These are phyloP conservation scores for Xestia sexstrigata DNA, from an alignment of 2,888 invertebrate species.

Conservation along the genomic window DNA sequence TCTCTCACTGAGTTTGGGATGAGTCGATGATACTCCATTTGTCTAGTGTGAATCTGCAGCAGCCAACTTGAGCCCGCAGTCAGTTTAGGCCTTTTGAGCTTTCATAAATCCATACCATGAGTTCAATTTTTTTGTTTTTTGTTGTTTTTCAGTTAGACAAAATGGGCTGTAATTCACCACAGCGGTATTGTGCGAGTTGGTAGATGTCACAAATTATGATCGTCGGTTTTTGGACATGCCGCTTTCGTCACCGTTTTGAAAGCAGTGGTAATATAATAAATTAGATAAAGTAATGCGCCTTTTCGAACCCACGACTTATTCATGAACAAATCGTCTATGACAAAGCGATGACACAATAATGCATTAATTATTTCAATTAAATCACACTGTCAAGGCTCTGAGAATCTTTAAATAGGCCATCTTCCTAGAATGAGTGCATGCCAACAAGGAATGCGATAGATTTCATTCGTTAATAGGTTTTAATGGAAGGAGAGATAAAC, in stretches of 20 bases:
- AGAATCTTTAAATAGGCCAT: slow-evolving; percentile 62
- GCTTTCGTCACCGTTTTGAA: no score
- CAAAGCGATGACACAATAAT: slow-evolving; percentile 38
- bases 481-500: slow-evolving; percentile 67
- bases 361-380: slow-evolving; percentile 40
- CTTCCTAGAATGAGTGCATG: slow-evolving; percentile 71
- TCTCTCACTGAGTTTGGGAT: not conserved
- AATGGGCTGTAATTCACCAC: not conserved
- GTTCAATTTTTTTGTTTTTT: no score
- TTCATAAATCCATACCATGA: not conserved
- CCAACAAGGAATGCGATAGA: slow-evolving; percentile 70
- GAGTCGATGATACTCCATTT: not conserved
- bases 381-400: slow-evolving; percentile 70
- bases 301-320: not conserved
- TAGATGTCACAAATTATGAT: not conserved
- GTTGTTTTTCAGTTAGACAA: not conserved
- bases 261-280: not conserved
- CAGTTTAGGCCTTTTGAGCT: not conserved
- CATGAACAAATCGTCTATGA: not conserved
- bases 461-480: slow-evolving; percentile 69
- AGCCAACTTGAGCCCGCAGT: not conserved
- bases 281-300: not conserved
- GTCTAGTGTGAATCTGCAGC: not conserved
- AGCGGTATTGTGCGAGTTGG: not conserved
- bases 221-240: not conserved